These are phyloP conservation scores for Parotocinclus haroldoi DNA, from an alignment of 2,797 vertebrate species.

Conservation along the genomic window DNA sequence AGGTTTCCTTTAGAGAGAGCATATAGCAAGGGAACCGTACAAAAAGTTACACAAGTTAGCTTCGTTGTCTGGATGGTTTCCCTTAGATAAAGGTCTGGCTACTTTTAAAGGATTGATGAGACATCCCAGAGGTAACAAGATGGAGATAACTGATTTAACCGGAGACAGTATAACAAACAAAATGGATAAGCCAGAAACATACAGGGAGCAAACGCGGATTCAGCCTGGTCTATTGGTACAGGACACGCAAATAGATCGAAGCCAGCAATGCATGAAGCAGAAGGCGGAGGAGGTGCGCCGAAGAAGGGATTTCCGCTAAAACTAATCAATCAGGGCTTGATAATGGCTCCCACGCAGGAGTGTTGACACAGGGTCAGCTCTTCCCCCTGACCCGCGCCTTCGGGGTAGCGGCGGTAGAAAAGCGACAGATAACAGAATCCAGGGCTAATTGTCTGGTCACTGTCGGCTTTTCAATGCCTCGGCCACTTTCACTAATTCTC, in stretches of 20 bases:
- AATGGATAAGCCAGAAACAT: not conserved
- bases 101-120: not conserved
- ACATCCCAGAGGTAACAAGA: constrained; percentile 25
- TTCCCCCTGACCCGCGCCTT: constrained; percentile 72
- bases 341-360: constrained; percentile 78
- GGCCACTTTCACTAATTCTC: constrained; percentile 51
- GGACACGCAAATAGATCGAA: not conserved
- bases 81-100: too few species aligned
- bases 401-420: constrained; percentile 70
- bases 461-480: constrained; percentile 74
- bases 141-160: not conserved
- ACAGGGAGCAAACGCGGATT: constrained; percentile 38
- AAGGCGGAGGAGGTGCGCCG: constrained; percentile 59
- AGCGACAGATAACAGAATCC: constrained; percentile 71
- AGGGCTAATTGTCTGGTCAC: constrained; percentile 77
- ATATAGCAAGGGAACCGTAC: too few species aligned
- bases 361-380: constrained; percentile 78
- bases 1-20: too few species aligned
- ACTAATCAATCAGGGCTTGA: constrained; percentile 81
- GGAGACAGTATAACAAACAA: too few species aligned
- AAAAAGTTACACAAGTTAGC: too few species aligned
- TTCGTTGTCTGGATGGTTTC: too few species aligned
- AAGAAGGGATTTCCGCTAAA: constrained; percentile 77
- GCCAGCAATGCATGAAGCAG: constrained; percentile 43
- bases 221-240: constrained; percentile 3